Evolutionary conservation across 2,888 invertebrate species (phyloP), one percentile per base, ranked within the genome.

Genomic region (Frankliniella intonsa): DNA sequence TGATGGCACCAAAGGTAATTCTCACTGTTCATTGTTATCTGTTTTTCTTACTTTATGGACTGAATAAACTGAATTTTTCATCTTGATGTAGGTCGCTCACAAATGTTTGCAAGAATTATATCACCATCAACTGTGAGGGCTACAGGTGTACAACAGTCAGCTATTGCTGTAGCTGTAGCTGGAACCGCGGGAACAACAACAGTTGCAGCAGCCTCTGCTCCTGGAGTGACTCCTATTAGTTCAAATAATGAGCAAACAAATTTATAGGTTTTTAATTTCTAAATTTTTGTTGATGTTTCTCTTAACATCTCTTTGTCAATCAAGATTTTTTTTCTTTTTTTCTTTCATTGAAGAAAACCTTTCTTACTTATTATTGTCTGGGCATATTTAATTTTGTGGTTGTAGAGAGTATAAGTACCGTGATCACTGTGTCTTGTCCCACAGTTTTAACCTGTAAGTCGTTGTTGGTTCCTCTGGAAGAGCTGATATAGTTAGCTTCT

Each of bases 91-190:
- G 86, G 86, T 50, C 85, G 86, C 50, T 86, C 85, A 83, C 90
- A 89, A 86, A 88, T 90, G 55, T 89, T 89, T 85, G 90, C 90
- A 3, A 86, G 90, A 83, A 89, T 90, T 50, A 88, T 90, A 86
- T 89, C 87, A 85, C 89, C 90, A 62, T 85, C 84, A 25, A 83
- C 82, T 22, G 84, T 85, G 50, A 82, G 85, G 49, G 85, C 85
- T 0, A 84, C 85, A 19, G 83, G 85, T 17, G 83, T 84, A 51
- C 69, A 69, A 69, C 69, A 69, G 69, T 22, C 19, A 11, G 69
- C 69, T 11, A 69, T 69, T 69, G 69, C n/a, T n/a, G 69, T 69
- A n/a, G 69, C 69, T 11, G 69, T 69, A n/a, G 69, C 69, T 22
- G 22, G 22, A 7, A 69, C 69, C 11, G 69, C 69, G 9, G 69